A percentile compares a stretch with the other conserved stretches of the same genome.
Conservation (phyloP, 2,113 vertebrate species). For the Oryzias woworae region DNA sequence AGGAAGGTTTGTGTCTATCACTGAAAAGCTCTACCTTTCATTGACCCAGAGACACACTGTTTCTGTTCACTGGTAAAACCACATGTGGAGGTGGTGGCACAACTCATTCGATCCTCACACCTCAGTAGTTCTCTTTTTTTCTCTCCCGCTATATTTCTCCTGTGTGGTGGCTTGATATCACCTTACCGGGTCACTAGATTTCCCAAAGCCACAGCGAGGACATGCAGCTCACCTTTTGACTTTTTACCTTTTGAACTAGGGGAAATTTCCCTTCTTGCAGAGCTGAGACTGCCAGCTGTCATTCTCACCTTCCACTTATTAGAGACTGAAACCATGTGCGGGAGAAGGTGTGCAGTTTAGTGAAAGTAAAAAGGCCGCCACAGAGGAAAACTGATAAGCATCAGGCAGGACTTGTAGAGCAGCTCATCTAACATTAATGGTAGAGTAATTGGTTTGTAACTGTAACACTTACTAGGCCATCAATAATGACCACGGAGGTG, state of each 20-base stretch:
- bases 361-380: constrained; percentile 56
- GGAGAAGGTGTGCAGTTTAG: constrained; percentile 45
- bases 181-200: constrained; percentile 78
- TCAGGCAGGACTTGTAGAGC: constrained; percentile 71
- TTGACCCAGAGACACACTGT: constrained; percentile 39
- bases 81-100: constrained; percentile 42
- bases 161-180: constrained; percentile 64
- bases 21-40: constrained; percentile 36
- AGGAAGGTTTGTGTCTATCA: constrained; percentile 6
- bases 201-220: constrained; percentile 70
- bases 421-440: constrained; percentile 81
- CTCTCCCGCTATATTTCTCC: constrained; percentile 11
- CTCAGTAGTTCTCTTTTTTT: constrained; percentile 15
- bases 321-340: constrained; percentile 36
- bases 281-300: constrained; percentile 69
- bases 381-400: constrained; percentile 72
- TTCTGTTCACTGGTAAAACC: constrained; percentile 31
- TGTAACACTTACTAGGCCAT: constrained; percentile 81
- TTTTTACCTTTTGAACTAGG: constrained; percentile 77
- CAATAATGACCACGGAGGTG: constrained; percentile 74
- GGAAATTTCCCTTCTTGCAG: constrained; percentile 34
- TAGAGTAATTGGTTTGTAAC: constrained; percentile 85
- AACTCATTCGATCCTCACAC: constrained; percentile 43
- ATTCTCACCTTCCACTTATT: constrained; percentile 66
- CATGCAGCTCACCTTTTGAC: constrained; percentile 73